Evolutionary conservation across 2,888 invertebrate species (phyloP).

Genomic region (Heterodera filipjevi): DNA sequence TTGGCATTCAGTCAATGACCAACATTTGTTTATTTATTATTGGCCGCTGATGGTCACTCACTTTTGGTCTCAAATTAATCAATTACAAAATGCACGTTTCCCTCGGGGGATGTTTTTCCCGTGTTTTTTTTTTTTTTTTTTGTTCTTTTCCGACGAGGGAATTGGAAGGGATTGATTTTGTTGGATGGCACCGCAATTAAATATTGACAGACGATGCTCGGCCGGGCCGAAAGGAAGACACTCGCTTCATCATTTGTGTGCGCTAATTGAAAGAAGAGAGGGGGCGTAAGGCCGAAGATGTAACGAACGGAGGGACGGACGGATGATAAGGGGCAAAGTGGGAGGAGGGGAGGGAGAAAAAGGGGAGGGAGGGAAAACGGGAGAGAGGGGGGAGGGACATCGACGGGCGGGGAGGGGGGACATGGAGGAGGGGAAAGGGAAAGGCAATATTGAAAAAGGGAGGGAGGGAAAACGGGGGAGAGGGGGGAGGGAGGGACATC

Average conservation of each 20-base stretch:
- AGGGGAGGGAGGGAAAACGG: background rate
- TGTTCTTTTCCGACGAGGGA: no score
- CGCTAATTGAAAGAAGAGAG: background rate
- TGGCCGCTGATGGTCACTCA: background rate
- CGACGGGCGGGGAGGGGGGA: background rate
- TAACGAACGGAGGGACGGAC: background rate
- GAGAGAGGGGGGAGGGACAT: background rate
- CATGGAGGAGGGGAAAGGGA: background rate
- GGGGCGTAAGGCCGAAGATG: background rate
- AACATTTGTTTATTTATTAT: background rate
- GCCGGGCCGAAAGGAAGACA: background rate
- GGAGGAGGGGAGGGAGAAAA: background rate
- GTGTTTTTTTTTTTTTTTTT: background rate
- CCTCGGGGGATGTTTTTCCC: background rate
- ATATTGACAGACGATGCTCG: background rate
- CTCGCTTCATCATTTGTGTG: background rate
- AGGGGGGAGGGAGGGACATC: background rate
- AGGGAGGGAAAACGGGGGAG: background rate
- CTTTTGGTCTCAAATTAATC: background rate
- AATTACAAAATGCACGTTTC: background rate
- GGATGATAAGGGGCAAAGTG: background rate
- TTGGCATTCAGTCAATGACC: background rate
- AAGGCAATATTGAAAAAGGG: no score
- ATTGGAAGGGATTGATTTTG: background rate
- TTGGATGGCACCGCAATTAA: background rate